Conservation (phyloP, 1,140 invertebrate species). For the Drosophila mojavensis region DNA sequence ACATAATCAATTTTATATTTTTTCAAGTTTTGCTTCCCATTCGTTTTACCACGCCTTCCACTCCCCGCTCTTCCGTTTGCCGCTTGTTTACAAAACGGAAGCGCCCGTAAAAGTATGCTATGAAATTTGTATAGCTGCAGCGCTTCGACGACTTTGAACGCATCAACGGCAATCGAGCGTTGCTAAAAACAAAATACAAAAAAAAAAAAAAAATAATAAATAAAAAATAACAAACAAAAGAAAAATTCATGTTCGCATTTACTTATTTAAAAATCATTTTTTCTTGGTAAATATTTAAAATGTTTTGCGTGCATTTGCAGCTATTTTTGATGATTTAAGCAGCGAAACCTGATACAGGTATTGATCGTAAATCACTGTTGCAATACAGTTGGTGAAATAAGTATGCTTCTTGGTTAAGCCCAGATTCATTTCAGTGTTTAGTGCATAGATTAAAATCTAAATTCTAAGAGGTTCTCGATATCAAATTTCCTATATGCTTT, state of each 20-base stretch:
- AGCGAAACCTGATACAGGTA: neutral
- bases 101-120: constrained; percentile 75
- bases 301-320: constrained; percentile 46
- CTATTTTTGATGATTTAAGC: constrained; percentile 8
- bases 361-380: no score
- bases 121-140: constrained; percentile 65
- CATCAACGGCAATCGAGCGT: constrained; percentile 64
- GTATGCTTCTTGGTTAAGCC: no score
- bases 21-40: constrained; percentile 47
- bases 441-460: no score
- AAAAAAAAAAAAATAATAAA: constrained; percentile 30
- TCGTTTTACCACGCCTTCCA: constrained; percentile 6
- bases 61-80: constrained; percentile 1
- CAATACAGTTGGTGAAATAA: no score
- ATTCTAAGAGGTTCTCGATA: no score
- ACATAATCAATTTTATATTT: constrained; percentile 69
- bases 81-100: constrained; percentile 72
- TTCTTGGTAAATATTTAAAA: constrained; percentile 72
- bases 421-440: no score
- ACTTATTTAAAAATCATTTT: constrained; percentile 39
- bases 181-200: constrained; percentile 42
- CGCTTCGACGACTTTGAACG: constrained; percentile 54
- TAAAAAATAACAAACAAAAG: no score
- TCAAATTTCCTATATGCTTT: no score
- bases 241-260: constrained; percentile 1